phyloP scores from a whole-genome alignment of 2,797 vertebrate genomes.

The Cossypha polioptera region DNA sequence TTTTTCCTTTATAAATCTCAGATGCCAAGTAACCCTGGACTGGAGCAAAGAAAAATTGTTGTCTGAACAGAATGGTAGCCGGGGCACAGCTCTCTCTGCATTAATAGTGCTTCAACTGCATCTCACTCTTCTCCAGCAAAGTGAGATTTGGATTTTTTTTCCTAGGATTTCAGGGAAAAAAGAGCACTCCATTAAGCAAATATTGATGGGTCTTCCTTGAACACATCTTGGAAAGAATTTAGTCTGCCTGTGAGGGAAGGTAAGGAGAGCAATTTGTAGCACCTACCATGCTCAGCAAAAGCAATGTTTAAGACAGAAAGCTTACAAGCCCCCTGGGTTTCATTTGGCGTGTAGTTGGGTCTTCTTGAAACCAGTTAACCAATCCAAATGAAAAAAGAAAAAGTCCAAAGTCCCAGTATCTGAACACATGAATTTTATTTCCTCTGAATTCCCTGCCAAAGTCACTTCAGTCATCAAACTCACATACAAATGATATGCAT shows the following conservation, averaged over 20 bases:
- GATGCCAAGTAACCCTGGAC: slow-evolving; percentile 3
- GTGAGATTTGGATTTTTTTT: neutral
- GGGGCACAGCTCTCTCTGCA: neutral
- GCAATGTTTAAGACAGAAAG: neutral
- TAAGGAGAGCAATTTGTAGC: neutral
- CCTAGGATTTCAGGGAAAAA: neutral
- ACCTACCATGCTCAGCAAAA: neutral
- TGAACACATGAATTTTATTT: neutral
- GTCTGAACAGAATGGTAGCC: neutral
- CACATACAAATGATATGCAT: neutral
- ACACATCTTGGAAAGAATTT: neutral
- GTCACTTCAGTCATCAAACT: neutral
- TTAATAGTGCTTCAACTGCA: neutral
- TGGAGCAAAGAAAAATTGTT: neutral
- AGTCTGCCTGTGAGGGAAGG: neutral
- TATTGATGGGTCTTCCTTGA: neutral
- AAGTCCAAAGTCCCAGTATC: neutral
- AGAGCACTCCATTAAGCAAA: neutral
- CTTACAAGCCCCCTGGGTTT: neutral
- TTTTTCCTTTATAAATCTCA: neutral
- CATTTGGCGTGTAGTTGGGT: neutral
- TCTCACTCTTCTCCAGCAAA: neutral
- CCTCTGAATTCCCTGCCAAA: slow-evolving; percentile 11
- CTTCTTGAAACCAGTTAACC: neutral
- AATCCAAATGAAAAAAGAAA: neutral